Evolutionary conservation across 1,140 invertebrate genomes (phyloP).

Genomic region (Neotoxoptera formosana): DNA sequence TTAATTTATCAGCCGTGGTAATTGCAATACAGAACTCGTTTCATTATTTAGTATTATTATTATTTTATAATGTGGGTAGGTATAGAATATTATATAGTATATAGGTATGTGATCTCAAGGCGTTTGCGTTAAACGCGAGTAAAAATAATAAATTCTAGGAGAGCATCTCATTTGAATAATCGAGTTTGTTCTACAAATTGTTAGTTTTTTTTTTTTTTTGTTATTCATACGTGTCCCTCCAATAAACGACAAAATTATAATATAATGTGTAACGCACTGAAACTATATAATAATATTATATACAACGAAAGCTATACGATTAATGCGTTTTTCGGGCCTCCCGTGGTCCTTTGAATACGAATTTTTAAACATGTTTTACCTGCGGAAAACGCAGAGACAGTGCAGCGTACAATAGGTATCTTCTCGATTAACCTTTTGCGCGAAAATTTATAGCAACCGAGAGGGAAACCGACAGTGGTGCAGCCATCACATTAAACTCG

Average conservation of each 20-base stretch:
- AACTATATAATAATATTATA: background rate
- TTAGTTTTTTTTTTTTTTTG: background rate
- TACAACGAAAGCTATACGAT: background rate
- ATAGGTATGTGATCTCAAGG: background rate
- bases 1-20: background rate
- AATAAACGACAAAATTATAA: background rate
- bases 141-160: background rate
- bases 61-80: background rate
- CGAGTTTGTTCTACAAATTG: background rate
- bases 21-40: background rate
- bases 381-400: background rate
- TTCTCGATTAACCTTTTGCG: background rate
- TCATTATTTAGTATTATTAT: background rate
- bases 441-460: background rate
- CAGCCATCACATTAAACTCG: background rate
- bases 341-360: background rate
- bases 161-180: background rate
- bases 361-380: background rate
- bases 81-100: background rate
- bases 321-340: background rate
- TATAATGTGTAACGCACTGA: too few relatives aligned
- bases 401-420: too few relatives aligned
- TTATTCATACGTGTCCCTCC: background rate
- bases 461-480: background rate
- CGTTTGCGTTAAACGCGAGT: background rate